phyloP scores from a whole-genome alignment of 1,140 invertebrate genomes.

The Drosophila bocki region DNA sequence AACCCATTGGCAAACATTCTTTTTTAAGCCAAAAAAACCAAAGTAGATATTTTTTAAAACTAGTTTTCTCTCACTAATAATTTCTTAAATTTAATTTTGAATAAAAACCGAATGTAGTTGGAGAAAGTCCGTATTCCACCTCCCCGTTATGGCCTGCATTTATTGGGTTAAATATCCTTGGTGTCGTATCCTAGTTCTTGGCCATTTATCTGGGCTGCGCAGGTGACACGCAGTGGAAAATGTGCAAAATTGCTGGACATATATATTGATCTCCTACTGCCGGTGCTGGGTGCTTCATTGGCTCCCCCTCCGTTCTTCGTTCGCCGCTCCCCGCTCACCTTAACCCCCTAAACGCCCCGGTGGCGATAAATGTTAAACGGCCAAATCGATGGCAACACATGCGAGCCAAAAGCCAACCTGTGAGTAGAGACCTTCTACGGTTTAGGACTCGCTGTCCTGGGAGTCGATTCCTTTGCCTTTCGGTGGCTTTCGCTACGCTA shows the following conservation, averaged over 20 bases:
- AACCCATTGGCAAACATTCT: not conserved
- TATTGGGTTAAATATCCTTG: slow-evolving; percentile 20
- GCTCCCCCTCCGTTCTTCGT: not conserved
- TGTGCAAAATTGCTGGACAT: slow-evolving; percentile 77
- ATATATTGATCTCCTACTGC: slow-evolving; percentile 63
- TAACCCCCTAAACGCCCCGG: slow-evolving; percentile 9
- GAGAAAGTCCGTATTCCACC: too few species aligned
- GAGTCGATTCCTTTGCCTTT: slow-evolving; percentile 29
- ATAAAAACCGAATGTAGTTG: not conserved
- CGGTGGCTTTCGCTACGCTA: slow-evolving; percentile 24
- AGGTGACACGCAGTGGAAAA: slow-evolving; percentile 79
- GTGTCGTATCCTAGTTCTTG: slow-evolving; percentile 23
- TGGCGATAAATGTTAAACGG: slow-evolving; percentile 79
- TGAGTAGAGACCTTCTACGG: not conserved
- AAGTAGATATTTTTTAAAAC: too few species aligned
- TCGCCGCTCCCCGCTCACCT: too few species aligned
- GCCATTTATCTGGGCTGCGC: slow-evolving; percentile 78
- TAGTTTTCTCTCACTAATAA: too few species aligned
- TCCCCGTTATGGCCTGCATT: not conserved
- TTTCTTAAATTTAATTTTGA: not conserved
- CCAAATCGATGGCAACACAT: slow-evolving; percentile 82
- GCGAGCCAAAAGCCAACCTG: slow-evolving; percentile 40
- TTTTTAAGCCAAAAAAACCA: too few species aligned
- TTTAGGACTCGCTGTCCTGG: slow-evolving; percentile 18
- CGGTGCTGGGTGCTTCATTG: slow-evolving; percentile 10